Evolutionary conservation across 2,113 vertebrate genomes (phyloP).

Genomic region (Pterocles orientalis): DNA sequence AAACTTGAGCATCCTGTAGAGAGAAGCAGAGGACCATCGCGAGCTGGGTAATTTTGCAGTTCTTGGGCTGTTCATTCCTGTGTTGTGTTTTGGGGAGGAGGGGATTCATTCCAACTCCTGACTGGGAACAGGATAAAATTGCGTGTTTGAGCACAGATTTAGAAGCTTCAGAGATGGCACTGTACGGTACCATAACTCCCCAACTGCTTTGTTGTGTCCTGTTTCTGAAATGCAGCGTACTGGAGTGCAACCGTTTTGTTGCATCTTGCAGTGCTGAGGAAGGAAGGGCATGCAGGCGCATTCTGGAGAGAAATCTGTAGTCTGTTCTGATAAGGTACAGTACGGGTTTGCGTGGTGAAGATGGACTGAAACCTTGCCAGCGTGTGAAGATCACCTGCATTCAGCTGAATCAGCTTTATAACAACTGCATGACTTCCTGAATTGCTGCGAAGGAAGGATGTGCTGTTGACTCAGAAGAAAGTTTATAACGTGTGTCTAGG

Average conservation of each 20-base stretch:
- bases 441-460: not conserved
- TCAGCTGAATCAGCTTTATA: not conserved
- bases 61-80: not conserved
- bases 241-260: not conserved
- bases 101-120: not conserved
- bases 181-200: rapidly evolving
- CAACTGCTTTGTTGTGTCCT: not conserved
- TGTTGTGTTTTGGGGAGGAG: not conserved
- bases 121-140: not conserved
- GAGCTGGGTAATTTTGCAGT: not conserved
- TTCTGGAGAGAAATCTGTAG: not conserved
- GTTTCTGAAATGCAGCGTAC: not conserved
- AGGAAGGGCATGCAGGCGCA: not conserved
- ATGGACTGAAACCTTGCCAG: not conserved
- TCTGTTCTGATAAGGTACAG: not conserved
- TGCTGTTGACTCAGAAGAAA: slow-evolving; percentile 22
- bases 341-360: not conserved
- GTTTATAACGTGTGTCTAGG: not conserved
- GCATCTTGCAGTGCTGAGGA: not conserved
- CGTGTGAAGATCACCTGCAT: not conserved
- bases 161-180: not conserved
- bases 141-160: not conserved
- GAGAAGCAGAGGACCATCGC: not conserved
- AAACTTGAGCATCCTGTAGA: not conserved
- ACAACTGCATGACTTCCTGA: not conserved